Evolutionary conservation across 2,888 invertebrate genomes (phyloP).

Genomic region (Parthenolecanium corni): DNA sequence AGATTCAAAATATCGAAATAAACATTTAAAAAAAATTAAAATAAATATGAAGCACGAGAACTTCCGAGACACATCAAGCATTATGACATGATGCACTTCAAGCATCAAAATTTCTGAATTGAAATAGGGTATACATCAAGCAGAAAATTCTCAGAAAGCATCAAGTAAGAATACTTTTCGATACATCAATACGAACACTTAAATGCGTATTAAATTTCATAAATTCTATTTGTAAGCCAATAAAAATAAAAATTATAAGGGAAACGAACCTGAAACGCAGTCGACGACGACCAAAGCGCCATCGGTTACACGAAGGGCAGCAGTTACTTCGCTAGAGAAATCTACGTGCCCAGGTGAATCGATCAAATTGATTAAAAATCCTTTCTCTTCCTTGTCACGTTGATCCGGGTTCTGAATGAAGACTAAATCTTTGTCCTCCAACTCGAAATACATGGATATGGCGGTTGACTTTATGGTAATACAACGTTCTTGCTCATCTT

Average conservation of each 20-base stretch:
- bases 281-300: constrained; percentile 99
- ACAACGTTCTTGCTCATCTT: constrained; percentile 99
- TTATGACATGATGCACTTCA: too few species aligned
- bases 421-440: constrained; percentile 83
- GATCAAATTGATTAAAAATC: constrained; percentile 99
- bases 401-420: constrained; percentile 87
- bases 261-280: constrained; percentile 85
- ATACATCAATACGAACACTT: too few species aligned
- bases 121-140: too few species aligned
- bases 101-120: too few species aligned
- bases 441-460: constrained; percentile 98
- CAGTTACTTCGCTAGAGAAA: constrained; percentile 99
- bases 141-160: too few species aligned
- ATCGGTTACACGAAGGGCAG: constrained; percentile 98
- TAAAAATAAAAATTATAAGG: not conserved
- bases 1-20: too few species aligned
- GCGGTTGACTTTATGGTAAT: constrained; percentile 99
- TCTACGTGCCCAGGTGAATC: constrained; percentile 99
- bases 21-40: too few species aligned
- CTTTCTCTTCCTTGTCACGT: constrained; percentile 77
- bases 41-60: too few species aligned
- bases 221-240: not conserved
- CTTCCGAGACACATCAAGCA: too few species aligned
- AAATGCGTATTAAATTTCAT: too few species aligned
- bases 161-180: too few species aligned